phyloP scores from a whole-genome alignment of 2,113 vertebrate species.

The Cranoglanis bouderius region DNA sequence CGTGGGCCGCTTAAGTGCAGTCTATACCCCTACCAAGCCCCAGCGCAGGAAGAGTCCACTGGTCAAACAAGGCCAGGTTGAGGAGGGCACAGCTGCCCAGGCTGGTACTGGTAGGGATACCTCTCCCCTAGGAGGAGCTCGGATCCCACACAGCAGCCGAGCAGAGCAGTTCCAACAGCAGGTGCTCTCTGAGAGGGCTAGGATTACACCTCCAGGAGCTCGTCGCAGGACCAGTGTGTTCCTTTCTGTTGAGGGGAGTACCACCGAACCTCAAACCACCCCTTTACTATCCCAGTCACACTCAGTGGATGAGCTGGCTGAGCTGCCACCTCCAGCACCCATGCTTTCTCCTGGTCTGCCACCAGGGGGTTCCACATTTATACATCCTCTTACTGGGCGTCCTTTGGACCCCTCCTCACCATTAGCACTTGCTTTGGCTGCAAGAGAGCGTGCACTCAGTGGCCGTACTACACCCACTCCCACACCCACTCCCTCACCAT shows the following conservation, averaged over 20 bases:
- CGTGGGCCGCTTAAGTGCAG: slow-evolving; percentile 86
- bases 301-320: slow-evolving; percentile 91
- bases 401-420: slow-evolving; percentile 94
- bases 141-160: slow-evolving; percentile 78
- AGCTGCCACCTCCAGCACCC: slow-evolving; percentile 91
- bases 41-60: slow-evolving; percentile 95
- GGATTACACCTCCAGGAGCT: slow-evolving; percentile 67
- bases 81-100: slow-evolving; percentile 71
- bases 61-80: slow-evolving; percentile 94
- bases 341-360: slow-evolving; percentile 82
- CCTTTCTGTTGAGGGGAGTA: slow-evolving; percentile 89
- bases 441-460: slow-evolving; percentile 91
- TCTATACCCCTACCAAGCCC: slow-evolving; percentile 89
- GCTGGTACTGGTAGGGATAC: slow-evolving; percentile 68
- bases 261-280: slow-evolving; percentile 78
- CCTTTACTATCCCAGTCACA: slow-evolving; percentile 89
- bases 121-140: slow-evolving; percentile 74
- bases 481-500: slow-evolving; percentile 64
- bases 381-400: slow-evolving; percentile 94
- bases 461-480: slow-evolving; percentile 88
- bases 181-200: slow-evolving; percentile 73
- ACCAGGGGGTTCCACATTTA: slow-evolving; percentile 88
- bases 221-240: slow-evolving; percentile 90
- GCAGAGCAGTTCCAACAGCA: slow-evolving; percentile 85
- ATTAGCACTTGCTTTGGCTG: slow-evolving; percentile 93